Percentiles rank a stretch among this genome's conserved stretches.
These are phyloP conservation scores for Sorex maritimensis DNA, from an alignment of 2,797 vertebrate genomes.

Conservation along the genomic window DNA sequence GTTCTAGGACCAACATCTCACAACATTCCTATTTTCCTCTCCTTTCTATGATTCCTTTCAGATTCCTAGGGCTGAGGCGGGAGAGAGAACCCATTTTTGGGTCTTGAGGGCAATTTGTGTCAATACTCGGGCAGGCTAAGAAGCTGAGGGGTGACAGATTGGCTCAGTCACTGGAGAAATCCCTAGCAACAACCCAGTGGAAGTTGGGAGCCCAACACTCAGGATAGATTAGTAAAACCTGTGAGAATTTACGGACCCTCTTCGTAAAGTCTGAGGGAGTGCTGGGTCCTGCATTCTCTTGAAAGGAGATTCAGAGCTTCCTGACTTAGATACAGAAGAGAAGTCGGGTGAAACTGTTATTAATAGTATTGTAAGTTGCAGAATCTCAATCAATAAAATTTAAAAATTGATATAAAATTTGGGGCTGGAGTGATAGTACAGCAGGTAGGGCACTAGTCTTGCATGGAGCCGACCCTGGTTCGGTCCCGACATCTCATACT, in stretches of 20 bases:
- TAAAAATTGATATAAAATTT: no score
- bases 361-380: no score
- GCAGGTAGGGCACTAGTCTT: no score
- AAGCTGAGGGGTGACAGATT: background rate
- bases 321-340: slow-evolving; percentile 16
- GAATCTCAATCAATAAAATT: no score
- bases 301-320: background rate
- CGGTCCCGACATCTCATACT: no score
- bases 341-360: background rate
- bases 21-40: background rate
- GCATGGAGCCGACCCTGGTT: no score
- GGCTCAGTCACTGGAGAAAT: background rate
- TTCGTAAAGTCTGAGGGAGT: slow-evolving; percentile 3
- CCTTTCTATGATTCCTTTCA: background rate
- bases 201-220: slow-evolving; percentile 22
- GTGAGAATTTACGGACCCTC: background rate
- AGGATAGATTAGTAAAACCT: slow-evolving; percentile 27
- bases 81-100: background rate
- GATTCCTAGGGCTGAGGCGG: slow-evolving; percentile 14
- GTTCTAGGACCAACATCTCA: background rate
- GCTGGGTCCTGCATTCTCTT: background rate
- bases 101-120: background rate
- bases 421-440: no score
- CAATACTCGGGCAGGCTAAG: background rate
- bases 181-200: slow-evolving; percentile 4